Base-by-base conservation (phyloP, 2,113 vertebrate genomes). In the Aphelocoma coerulescens region DNA sequence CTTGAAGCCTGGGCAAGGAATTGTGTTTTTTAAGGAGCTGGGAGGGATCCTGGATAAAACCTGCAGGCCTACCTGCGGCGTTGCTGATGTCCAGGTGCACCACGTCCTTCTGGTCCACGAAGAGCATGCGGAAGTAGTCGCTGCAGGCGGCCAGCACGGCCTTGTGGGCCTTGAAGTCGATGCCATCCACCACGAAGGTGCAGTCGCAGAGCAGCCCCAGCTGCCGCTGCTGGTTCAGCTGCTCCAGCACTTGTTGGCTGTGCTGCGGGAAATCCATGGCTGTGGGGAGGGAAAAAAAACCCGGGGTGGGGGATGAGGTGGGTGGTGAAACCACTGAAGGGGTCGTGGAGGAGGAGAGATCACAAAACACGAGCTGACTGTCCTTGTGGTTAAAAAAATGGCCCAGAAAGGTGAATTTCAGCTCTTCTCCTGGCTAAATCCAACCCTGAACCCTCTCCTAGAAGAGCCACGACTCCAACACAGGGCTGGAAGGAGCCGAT, bases 51-150 rank as follows among this genome's bases (percentile, higher is more conserved):
- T 0, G 3, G 65, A 3, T 4, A 18, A 18, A 10, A 20, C 5
- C 1, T 1, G 13, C 65, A 10, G 17, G 37, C 96, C 51, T 89
- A 99, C 99, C 99, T 98, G 99, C 98, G 0, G 99, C 99, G 2
- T 99, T 99, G 97, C 99, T 99, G 97, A 99, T 99, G 98, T 99
- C 99, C 83, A 99, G 97, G 97, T 99, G 99, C 83, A 99, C 99
- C 95, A 99, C 99, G 4, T 99, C 99, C 93, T 99, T 99, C 98
- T 99, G 99, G 94, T 99, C 99, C 41, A 99, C 96, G 3, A 99
- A 99, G 46, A 99, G 99, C 87, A 99, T 99, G 88, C 98, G 98
- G 97, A 99, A 99, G 76, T 99, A 99, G 32, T 98, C 98, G 5
- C 99, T 99, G 98, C 99, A 99, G 63, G 99, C 99, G 0, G 99